A percentile compares a stretch with the other conserved stretches of the same genome.
Evolutionary conservation across 2,797 vertebrate species (phyloP).

Genomic region (Alca torda): DNA sequence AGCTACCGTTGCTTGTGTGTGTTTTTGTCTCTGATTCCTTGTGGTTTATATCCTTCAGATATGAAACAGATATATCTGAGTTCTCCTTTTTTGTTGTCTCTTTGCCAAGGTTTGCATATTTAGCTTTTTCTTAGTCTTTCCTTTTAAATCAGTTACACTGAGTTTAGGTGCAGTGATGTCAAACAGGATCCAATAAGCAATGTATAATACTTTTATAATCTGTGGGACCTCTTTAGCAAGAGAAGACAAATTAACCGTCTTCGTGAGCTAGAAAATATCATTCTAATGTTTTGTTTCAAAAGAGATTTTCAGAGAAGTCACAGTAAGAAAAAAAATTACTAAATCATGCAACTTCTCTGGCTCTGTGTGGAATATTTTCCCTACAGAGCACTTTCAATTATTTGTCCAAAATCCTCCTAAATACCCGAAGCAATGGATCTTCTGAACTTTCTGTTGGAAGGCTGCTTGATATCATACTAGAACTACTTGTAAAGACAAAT

Average conservation of each 20-base stretch:
- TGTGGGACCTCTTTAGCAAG: not conserved
- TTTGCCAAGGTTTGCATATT: not conserved
- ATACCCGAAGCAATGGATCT: slow-evolving; percentile 8
- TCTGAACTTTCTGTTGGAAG: slow-evolving; percentile 25
- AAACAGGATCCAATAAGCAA: not conserved
- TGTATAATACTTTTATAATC: not conserved
- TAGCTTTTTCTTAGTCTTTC: not conserved
- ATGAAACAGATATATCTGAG: not conserved
- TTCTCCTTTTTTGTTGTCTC: not conserved
- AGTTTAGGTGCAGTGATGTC: not conserved
- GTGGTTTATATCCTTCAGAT: not conserved
- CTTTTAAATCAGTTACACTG: not conserved
- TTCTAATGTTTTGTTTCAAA: slow-evolving; percentile 20
- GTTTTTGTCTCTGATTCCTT: not conserved
- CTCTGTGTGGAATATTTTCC: slow-evolving; percentile 17
- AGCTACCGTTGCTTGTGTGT: not conserved
- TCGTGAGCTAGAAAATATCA: not conserved
- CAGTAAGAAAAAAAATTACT: not conserved
- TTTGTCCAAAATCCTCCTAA: slow-evolving; percentile 30
- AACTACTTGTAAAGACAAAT: slow-evolving; percentile 54
- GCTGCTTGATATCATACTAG: not conserved
- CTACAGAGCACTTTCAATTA: not conserved
- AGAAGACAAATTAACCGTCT: not conserved
- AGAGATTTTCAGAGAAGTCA: not conserved
- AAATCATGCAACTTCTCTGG: slow-evolving; percentile 26